These are phyloP conservation scores for Macrosoma leucophasiata DNA, from an alignment of 2,888 invertebrate species.

Conservation along the genomic window DNA sequence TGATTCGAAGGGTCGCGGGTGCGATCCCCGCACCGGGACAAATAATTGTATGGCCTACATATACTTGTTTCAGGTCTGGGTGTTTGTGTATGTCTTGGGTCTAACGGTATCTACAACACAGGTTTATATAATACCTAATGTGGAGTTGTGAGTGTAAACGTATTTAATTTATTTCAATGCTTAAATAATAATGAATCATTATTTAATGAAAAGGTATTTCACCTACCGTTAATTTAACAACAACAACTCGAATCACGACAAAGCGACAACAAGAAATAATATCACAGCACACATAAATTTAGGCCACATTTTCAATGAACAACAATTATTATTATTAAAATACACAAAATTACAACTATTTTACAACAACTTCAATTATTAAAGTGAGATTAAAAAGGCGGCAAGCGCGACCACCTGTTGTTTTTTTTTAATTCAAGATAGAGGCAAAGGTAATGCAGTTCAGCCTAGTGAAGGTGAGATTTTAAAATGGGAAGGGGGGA, in stretches of 20 bases:
- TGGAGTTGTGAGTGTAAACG: too few species aligned
- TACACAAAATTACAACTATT: not conserved
- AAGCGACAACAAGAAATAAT: constrained; percentile 20
- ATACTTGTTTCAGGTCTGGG: too few species aligned
- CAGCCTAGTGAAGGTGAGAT: constrained; percentile 18
- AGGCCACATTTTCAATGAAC: constrained; percentile 26
- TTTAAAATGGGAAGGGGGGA: constrained; percentile 22
- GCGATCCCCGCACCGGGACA: too few species aligned
- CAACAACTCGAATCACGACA: constrained; percentile 16
- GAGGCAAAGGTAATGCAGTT: constrained; percentile 3
- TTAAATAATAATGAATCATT: not conserved
- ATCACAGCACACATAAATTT: constrained; percentile 33
- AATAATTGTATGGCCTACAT: too few species aligned
- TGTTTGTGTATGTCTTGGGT: too few species aligned
- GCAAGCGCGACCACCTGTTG: constrained; percentile 33
- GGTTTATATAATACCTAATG: too few species aligned
- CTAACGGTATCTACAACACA: too few species aligned
- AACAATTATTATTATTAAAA: constrained; percentile 10
- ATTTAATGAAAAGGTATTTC: not conserved
- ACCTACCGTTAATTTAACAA: constrained; percentile 11
- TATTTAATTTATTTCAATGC: too few species aligned
- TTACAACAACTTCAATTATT: constrained; percentile 2
- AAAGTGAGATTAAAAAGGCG: constrained; percentile 7
- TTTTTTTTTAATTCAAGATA: constrained; percentile 13
- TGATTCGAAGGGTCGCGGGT: too few species aligned